phyloP scores from a whole-genome alignment of 2,113 vertebrate genomes.

The Neoarius graeffei region DNA sequence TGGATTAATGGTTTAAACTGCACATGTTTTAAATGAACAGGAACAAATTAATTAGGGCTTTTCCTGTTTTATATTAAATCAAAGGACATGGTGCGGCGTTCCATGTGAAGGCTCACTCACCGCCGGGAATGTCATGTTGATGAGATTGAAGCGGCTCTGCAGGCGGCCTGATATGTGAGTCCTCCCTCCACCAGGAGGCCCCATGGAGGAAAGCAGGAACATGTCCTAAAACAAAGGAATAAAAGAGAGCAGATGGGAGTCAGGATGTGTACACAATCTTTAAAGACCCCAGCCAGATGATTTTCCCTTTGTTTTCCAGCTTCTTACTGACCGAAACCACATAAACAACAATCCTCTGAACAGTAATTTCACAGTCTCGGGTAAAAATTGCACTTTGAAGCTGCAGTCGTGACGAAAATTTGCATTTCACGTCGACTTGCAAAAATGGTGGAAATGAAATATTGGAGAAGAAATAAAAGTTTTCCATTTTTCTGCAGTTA shows the following conservation, averaged over 20 bases:
- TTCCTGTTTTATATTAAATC: constrained; percentile 19
- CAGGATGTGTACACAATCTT: neutral
- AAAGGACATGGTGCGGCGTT: neutral
- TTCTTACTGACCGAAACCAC: neutral
- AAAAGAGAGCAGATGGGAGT: constrained; percentile 11
- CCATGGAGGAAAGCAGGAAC: constrained; percentile 87
- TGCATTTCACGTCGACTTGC: neutral
- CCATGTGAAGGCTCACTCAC: constrained; percentile 68
- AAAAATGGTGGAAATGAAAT: neutral
- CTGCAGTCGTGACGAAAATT: neutral
- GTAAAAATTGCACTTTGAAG: neutral
- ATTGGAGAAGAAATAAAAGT: neutral
- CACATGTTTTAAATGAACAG: neutral
- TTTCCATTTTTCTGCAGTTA: neutral
- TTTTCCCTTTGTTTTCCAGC: neutral
- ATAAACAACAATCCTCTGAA: neutral
- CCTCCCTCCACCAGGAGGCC: constrained; percentile 85
- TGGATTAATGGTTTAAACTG: neutral
- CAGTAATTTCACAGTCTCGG: neutral
- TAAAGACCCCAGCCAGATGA: neutral
- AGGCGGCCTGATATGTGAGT: constrained; percentile 80
- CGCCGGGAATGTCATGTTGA: constrained; percentile 88
- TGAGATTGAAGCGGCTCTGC: constrained; percentile 86
- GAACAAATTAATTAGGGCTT: constrained; percentile 14
- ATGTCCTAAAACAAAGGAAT: constrained; percentile 73